phyloP scores from a whole-genome alignment of 2,113 vertebrate genomes.

The Probosciger aterrimus region DNA sequence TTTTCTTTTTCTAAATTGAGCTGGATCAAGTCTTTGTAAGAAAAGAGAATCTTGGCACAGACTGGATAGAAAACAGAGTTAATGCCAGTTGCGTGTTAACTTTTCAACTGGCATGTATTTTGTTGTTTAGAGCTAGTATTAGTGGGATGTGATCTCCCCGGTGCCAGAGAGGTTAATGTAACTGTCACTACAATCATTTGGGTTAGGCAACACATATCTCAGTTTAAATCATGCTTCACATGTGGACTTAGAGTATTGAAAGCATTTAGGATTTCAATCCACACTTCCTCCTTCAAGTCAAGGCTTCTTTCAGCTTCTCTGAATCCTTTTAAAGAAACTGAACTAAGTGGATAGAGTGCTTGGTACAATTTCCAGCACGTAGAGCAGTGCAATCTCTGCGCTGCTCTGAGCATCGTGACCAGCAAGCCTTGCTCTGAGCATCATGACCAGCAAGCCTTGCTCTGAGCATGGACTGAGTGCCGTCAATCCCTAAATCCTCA shows the following conservation, averaged over 20 bases:
- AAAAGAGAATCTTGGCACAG: conserved; percentile 25
- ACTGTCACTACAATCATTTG: conserved; percentile 23
- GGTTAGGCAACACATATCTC: conserved; percentile 39
- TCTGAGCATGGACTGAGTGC: background rate
- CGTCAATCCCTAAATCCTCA: background rate
- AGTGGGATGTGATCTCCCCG: background rate
- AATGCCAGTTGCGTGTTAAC: conserved; percentile 15
- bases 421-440: background rate
- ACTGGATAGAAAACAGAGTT: background rate
- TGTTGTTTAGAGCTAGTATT: conserved; percentile 8
- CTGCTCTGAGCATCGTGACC: fast-evolving
- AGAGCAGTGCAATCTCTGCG: background rate
- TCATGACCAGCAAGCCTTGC: fast-evolving
- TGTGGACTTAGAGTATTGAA: conserved; percentile 16
- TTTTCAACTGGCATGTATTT: background rate
- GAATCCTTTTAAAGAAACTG: background rate
- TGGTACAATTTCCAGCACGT: background rate
- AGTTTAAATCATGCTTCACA: conserved; percentile 40
- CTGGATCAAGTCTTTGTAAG: background rate
- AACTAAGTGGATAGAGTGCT: background rate
- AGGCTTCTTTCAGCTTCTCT: conserved; percentile 1
- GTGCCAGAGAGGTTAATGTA: conserved; percentile 36
- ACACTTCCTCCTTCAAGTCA: conserved; percentile 31
- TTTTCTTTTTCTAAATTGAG: background rate
- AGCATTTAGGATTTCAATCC: conserved; percentile 14